Percentiles rank a stretch among this genome's conserved stretches.
These are phyloP conservation scores for Acanthurus tractus DNA, from an alignment of 2,797 vertebrate genomes.

Conservation along the genomic window DNA sequence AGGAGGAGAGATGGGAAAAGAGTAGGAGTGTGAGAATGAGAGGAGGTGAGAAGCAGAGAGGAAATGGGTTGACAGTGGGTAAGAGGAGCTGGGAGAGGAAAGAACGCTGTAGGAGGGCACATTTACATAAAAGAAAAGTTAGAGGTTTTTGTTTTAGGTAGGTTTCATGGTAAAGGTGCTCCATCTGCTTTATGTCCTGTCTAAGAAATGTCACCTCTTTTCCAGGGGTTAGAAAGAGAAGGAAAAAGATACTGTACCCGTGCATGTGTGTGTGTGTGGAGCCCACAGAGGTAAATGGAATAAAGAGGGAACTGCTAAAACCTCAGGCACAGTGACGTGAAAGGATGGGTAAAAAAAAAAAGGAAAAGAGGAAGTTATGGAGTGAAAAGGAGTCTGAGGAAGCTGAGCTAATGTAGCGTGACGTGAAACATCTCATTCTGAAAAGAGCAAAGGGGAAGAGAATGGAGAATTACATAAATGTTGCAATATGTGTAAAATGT, in stretches of 20 bases:
- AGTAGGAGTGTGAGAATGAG: slow-evolving; percentile 52
- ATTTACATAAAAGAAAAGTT: slow-evolving; percentile 59
- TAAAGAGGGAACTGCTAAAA: slow-evolving; percentile 26
- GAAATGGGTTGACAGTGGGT: slow-evolving; percentile 49
- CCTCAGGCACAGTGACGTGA: slow-evolving; percentile 22
- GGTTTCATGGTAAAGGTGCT: slow-evolving; percentile 47
- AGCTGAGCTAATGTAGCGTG: slow-evolving; percentile 39
- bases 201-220: slow-evolving; percentile 21
- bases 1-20: slow-evolving; percentile 45
- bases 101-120: slow-evolving; percentile 41
- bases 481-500: slow-evolving; percentile 6
- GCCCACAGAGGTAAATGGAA: slow-evolving; percentile 23
- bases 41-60: slow-evolving; percentile 55
- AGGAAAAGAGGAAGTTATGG: slow-evolving; percentile 17
- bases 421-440: slow-evolving; percentile 46
- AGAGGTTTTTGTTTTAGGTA: slow-evolving; percentile 28
- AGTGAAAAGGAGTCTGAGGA: slow-evolving; percentile 24
- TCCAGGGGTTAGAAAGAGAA: slow-evolving; percentile 22
- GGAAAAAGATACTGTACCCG: neutral
- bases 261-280: neutral
- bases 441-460: slow-evolving; percentile 34
- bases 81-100: slow-evolving; percentile 44
- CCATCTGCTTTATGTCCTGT: slow-evolving; percentile 56
- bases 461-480: slow-evolving; percentile 34
- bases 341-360: slow-evolving; percentile 25